phyloP scores from a whole-genome alignment of 2,113 vertebrate species.

The Podilymbus podiceps region DNA sequence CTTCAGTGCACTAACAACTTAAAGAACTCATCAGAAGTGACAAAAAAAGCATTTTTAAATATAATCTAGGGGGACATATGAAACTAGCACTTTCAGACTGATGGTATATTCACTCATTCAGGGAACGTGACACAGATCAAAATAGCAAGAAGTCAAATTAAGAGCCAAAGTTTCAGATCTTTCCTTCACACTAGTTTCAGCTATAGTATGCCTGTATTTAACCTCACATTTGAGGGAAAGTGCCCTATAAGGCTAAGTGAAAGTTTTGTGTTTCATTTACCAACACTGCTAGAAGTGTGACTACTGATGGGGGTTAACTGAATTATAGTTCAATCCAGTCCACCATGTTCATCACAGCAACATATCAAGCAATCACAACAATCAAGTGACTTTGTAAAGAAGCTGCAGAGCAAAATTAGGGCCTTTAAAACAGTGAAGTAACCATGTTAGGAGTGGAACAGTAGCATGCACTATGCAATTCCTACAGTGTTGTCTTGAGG shows the following conservation, averaged over 20 bases:
- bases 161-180: neutral
- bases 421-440: neutral
- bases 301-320: neutral
- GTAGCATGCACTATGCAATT: neutral
- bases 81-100: neutral
- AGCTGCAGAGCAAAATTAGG: neutral
- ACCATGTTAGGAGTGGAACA: neutral
- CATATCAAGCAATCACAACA: neutral
- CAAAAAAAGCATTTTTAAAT: neutral
- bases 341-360: neutral
- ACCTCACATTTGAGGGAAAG: neutral
- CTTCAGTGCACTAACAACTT: neutral
- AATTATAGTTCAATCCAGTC: neutral
- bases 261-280: neutral
- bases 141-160: neutral
- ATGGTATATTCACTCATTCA: neutral
- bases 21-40: constrained; percentile 10
- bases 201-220: neutral
- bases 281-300: neutral
- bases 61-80: neutral
- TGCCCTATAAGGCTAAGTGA: neutral
- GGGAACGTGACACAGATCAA: neutral
- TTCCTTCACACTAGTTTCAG: neutral
- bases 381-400: neutral
- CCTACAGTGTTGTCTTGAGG: neutral